Conservation (phyloP, 2,888 invertebrate genomes). For the Conops quadrifasciatus region DNA sequence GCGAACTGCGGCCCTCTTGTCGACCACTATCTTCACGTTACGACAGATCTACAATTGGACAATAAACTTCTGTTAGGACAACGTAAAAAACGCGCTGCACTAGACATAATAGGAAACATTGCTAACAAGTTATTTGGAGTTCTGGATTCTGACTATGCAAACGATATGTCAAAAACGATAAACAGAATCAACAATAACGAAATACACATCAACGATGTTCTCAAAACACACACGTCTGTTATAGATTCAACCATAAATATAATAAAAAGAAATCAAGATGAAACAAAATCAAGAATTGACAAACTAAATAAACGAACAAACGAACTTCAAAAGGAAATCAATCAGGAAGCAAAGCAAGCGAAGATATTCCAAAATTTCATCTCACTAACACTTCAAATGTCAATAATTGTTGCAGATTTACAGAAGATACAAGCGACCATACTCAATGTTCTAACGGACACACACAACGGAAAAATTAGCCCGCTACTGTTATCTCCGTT, state of each 20-base stretch:
- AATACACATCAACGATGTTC: not conserved
- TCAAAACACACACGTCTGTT: too few relatives aligned
- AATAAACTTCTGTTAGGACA: too few relatives aligned
- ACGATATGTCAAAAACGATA: not conserved
- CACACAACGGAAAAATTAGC: not conserved
- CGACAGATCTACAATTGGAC: too few relatives aligned
- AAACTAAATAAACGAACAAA: not conserved
- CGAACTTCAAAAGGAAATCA: not conserved
- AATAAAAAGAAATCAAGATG: not conserved
- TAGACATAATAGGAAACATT: too few relatives aligned
- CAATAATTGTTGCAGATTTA: not conserved
- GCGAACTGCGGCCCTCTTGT: not conserved
- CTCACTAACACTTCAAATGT: not conserved
- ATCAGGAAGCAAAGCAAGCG: not conserved
- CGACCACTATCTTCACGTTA: not conserved
- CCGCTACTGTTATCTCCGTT: not conserved
- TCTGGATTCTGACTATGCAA: not conserved
- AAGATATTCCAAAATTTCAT: too few relatives aligned
- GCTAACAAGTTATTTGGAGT: not conserved
- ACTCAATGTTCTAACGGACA: not conserved
- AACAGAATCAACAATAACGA: not conserved
- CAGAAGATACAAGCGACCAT: not conserved
- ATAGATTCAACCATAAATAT: too few relatives aligned
- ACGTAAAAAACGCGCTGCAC: too few relatives aligned
- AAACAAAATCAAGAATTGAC: not conserved